phyloP scores from a whole-genome alignment of 1,140 invertebrate species.

The Polypedilum vanderplanki region DNA sequence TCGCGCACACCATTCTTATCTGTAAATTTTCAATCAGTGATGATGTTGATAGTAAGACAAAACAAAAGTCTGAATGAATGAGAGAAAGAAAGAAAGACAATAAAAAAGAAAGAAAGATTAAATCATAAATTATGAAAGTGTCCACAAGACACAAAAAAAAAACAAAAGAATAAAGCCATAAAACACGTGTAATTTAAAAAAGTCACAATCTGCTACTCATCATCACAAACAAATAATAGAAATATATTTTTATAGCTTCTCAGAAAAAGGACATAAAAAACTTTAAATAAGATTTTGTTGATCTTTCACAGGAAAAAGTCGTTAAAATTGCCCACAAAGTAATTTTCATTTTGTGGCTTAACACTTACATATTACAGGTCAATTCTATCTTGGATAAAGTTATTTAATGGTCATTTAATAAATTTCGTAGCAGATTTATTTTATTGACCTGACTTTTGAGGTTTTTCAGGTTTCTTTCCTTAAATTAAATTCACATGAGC shows the following conservation, averaged over 20 bases:
- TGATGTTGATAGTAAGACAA: too few relatives aligned
- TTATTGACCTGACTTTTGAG: constrained; percentile 4
- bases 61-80: too few relatives aligned
- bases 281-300: background rate
- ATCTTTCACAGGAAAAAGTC: background rate
- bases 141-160: background rate
- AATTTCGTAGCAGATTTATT: constrained; percentile 9
- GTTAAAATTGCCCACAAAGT: background rate
- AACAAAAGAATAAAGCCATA: background rate
- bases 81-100: background rate
- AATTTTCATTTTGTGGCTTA: too few relatives aligned
- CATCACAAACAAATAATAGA: constrained; percentile 4
- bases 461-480: background rate
- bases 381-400: background rate
- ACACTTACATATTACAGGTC: too few relatives aligned
- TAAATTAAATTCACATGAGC: too few relatives aligned
- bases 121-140: constrained; percentile 14
- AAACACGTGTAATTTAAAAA: constrained; percentile 10
- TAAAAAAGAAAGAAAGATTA: constrained; percentile 1
- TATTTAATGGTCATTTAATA: constrained; percentile 27
- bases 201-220: constrained; percentile 2
- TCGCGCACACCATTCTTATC: background rate
- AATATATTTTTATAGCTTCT: constrained; percentile 9
- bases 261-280: constrained; percentile 13
- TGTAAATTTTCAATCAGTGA: too few relatives aligned